Conservation (phyloP, 2,888 invertebrate genomes). For the Patella pellucida region DNA sequence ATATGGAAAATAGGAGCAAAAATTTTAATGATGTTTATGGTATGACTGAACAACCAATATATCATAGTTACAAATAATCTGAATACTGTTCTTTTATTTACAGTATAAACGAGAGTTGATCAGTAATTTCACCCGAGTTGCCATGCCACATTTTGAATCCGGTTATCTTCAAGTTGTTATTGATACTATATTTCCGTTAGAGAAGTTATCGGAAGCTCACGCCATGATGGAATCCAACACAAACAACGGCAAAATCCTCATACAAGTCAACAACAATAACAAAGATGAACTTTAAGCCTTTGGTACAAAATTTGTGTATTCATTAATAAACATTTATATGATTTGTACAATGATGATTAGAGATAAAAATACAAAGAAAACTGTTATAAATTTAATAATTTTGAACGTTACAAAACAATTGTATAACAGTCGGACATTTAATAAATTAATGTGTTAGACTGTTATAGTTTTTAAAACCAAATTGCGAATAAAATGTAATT, state of each 20-base stretch:
- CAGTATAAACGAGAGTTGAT: conserved; percentile 68
- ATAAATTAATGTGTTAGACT: no score
- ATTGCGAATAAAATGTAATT: no score
- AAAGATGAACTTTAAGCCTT: conserved; percentile 39
- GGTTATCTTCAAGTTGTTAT: conserved; percentile 62
- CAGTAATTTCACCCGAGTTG: conserved; percentile 51
- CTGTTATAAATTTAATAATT: no score
- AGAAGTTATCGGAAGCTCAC: conserved; percentile 64
- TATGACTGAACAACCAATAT: background rate
- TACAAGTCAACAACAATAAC: conserved; percentile 48
- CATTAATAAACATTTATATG: no score
- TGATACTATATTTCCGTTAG: conserved; percentile 57
- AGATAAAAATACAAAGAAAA: no score
- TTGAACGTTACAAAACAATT: no score
- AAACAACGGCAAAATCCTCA: conserved; percentile 68
- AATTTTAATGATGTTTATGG: no score
- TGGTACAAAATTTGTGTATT: no score
- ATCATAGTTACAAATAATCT: background rate
- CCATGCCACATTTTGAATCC: conserved; percentile 55
- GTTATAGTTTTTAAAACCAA: no score
- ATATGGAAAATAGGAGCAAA: background rate
- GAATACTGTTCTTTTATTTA: conserved; percentile 25
- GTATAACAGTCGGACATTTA: no score
- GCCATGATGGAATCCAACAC: conserved; percentile 64
- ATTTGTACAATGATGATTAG: no score